Conservation (phyloP, 2,888 invertebrate species). For the Biston betularia region DNA sequence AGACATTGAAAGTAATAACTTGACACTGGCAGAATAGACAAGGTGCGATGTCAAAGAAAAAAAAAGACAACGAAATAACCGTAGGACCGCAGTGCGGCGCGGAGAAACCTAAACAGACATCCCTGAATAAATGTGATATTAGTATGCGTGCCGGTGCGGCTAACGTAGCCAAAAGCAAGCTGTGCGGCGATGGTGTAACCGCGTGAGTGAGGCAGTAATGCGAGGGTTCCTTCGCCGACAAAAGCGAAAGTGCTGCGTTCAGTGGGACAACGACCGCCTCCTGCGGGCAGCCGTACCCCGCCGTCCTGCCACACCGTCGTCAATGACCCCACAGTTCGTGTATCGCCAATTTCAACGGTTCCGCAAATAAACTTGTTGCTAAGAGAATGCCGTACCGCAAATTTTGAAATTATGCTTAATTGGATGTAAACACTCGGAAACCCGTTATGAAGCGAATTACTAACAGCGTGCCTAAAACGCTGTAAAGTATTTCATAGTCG, state of each 20-base stretch:
- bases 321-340: slow-evolving; percentile 35
- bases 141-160: slow-evolving; percentile 76
- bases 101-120: slow-evolving; percentile 80
- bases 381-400: slow-evolving; percentile 24
- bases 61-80: slow-evolving; percentile 54
- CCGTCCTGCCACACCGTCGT: slow-evolving; percentile 58
- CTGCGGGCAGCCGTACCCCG: slow-evolving; percentile 66
- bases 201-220: slow-evolving; percentile 80
- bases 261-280: slow-evolving; percentile 84
- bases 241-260: slow-evolving; percentile 85
- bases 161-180: slow-evolving; percentile 76
- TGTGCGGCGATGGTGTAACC: slow-evolving; percentile 79
- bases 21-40: too few species aligned
- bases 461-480: slow-evolving; percentile 27
- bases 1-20: too few species aligned
- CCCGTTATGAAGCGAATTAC: slow-evolving; percentile 32
- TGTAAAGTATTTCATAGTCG: slow-evolving; percentile 25
- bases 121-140: slow-evolving; percentile 70
- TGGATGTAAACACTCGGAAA: slow-evolving; percentile 31
- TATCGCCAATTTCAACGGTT: slow-evolving; percentile 33
- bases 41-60: too few species aligned
- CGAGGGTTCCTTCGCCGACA: slow-evolving; percentile 84
- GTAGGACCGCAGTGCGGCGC: slow-evolving; percentile 44
- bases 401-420: slow-evolving; percentile 32
- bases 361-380: slow-evolving; percentile 32